Base-by-base conservation (phyloP, 2,797 vertebrate species). In the Thaleichthys pacificus region DNA sequence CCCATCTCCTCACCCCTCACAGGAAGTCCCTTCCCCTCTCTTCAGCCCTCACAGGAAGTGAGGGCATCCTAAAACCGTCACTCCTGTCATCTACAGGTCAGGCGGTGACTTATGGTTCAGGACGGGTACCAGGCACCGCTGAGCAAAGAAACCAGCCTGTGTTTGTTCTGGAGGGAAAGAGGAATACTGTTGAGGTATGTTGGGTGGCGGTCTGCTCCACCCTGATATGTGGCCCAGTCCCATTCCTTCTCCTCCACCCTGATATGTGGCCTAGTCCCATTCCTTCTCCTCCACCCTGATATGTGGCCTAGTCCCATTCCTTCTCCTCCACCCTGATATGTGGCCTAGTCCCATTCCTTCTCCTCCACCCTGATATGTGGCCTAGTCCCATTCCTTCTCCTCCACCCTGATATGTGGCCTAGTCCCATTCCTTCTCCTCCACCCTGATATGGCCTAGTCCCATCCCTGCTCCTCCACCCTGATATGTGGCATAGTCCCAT, bases 31-130 rank as follows among this genome's bases (percentile, higher is more conserved):
- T 80, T 82, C 85, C 69, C 78, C 66, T 57, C 78, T 56, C 30
- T 49, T 51, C 26, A 22, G 51, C 73, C 80, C 86, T 79, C 85
- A 81, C 66, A 89, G 91, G 88, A 91, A 89, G 89, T 85, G 42
- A 47, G 42, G 42, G 42, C 42, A 91, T 92, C 90, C 90, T 90
- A 88, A 78, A 87, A 80, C 80, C 88, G 87, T 91, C 84, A 86
- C 69, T 91, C 86, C 82, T 70, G 51, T 76, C 74, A 83, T 77
- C 72, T 72, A 68, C 30, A 78, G 86, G 82, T 90, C 88, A 88
- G 77, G 72, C 68, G 81, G 82, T 91, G 85, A 89, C 87, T 89
- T 88, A 88, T 86, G 84, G 76, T 68, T 75, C 69, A 38, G 70
- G 73, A 76, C 65, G 26, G n/a, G 71, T 80, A 74, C 72, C 68